Evolutionary conservation across 2,797 vertebrate genomes (phyloP).

Genomic region (Carduelis carduelis): DNA sequence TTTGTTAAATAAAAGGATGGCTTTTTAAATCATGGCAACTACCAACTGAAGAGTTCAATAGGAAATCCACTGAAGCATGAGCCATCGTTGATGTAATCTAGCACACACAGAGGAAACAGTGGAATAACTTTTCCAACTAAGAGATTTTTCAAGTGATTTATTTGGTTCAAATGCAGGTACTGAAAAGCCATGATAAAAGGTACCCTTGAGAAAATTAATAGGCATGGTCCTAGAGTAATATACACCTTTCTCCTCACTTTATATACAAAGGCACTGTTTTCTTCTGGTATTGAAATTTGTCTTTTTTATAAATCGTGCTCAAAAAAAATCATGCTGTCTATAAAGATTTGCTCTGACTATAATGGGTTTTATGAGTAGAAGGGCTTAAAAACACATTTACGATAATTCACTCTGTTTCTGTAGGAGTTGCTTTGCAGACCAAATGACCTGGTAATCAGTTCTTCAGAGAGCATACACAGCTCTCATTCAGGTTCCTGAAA

Average conservation of each 20-base stretch:
- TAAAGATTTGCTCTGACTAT: not conserved
- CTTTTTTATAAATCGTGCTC: not conserved
- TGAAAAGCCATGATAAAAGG: constrained; percentile 5
- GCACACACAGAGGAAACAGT: not conserved
- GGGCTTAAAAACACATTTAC: not conserved
- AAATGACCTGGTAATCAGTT: not conserved
- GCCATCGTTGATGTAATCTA: not conserved
- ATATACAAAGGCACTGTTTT: not conserved
- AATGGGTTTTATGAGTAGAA: not conserved
- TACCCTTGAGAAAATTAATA: not conserved
- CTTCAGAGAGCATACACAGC: not conserved
- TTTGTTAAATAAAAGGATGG: not conserved
- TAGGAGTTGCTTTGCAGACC: not conserved
- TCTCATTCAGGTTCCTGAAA: not conserved
- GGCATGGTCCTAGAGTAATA: not conserved
- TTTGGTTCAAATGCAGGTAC: not conserved
- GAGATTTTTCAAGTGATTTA: not conserved
- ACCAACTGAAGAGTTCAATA: not conserved
- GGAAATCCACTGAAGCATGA: not conserved
- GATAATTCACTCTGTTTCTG: not conserved
- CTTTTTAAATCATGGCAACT: not conserved
- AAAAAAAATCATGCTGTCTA: not conserved
- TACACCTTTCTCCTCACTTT: not conserved
- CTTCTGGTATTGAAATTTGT: not conserved
- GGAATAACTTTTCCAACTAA: not conserved